These are phyloP conservation scores for Eretmocerus hayati DNA, from an alignment of 2,888 invertebrate species.

Conservation along the genomic window DNA sequence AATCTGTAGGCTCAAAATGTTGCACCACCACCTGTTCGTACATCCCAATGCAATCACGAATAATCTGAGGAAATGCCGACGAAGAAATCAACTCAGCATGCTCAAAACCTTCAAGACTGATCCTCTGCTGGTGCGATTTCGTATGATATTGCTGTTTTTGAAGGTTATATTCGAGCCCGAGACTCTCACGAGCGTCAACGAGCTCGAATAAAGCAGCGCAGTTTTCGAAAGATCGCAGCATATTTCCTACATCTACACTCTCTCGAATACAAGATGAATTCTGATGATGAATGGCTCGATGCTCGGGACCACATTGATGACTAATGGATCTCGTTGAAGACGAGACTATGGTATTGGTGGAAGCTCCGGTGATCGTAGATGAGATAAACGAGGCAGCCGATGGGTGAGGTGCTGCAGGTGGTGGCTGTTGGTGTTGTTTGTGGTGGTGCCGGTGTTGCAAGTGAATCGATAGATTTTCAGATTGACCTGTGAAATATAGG, in stretches of 20 bases:
- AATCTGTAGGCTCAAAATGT: constrained; percentile 35
- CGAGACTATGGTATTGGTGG: no score
- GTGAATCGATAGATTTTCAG: no score
- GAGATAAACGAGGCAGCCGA: no score
- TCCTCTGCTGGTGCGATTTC: not conserved
- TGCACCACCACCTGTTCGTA: constrained; percentile 7
- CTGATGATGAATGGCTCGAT: no score
- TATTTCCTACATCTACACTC: not conserved
- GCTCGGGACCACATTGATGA: no score
- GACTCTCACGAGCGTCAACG: constrained; percentile 25
- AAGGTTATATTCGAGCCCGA: constrained; percentile 5
- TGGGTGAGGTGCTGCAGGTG: no score
- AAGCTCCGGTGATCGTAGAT: no score
- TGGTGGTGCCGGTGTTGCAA: no score
- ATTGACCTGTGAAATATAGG: no score
- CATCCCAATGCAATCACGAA: constrained; percentile 24
- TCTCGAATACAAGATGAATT: no score
- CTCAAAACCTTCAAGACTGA: constrained; percentile 7
- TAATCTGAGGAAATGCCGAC: constrained; percentile 8
- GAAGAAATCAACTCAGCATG: constrained; percentile 8
- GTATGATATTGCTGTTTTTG: not conserved
- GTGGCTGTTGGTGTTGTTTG: no score
- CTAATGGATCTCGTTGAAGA: no score
- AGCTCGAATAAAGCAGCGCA: constrained; percentile 27
- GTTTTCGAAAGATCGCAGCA: constrained; percentile 14